Evolutionary conservation across 2,888 invertebrate genomes (phyloP).

Genomic region (Petrophora chlorosata): DNA sequence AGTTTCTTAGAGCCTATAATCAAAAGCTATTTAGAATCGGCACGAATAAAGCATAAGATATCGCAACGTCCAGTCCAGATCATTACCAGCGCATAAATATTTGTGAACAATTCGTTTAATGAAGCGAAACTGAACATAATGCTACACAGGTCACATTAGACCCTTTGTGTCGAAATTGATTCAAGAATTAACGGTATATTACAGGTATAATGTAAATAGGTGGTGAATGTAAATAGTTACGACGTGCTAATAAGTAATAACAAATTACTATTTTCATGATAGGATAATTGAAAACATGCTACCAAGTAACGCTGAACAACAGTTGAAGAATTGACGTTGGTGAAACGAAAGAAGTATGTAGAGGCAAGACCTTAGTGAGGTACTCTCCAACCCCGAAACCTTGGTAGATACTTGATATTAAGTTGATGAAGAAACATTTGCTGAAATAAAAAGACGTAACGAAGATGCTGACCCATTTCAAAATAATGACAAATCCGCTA

Average conservation of each 20-base stretch:
- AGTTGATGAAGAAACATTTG: too few relatives aligned
- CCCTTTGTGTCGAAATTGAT: slow-evolving; percentile 29
- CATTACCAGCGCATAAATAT: slow-evolving; percentile 30
- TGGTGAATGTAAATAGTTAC: neutral
- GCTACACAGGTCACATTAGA: slow-evolving; percentile 23
- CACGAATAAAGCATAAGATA: slow-evolving; percentile 18
- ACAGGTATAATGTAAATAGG: neutral
- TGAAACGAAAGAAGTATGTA: too few relatives aligned
- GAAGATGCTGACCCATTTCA: too few relatives aligned
- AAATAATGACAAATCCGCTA: too few relatives aligned
- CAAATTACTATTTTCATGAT: too few relatives aligned
- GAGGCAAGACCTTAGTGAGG: too few relatives aligned
- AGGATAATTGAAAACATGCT: too few relatives aligned
- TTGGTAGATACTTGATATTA: too few relatives aligned
- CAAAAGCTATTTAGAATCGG: slow-evolving; percentile 26
- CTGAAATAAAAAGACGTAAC: neutral
- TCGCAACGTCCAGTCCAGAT: slow-evolving; percentile 9
- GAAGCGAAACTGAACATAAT: slow-evolving; percentile 30
- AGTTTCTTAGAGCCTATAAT: slow-evolving; percentile 18
- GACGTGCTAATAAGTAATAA: neutral
- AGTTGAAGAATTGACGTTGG: too few relatives aligned
- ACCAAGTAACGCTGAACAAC: too few relatives aligned
- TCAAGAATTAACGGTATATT: neutral
- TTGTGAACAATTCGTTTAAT: slow-evolving; percentile 32
- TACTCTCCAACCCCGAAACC: too few relatives aligned